A percentile compares a stretch with the other conserved stretches of the same genome.
phyloP scores from a whole-genome alignment of 2,113 vertebrate genomes.

The Chloroceryle aenea region DNA sequence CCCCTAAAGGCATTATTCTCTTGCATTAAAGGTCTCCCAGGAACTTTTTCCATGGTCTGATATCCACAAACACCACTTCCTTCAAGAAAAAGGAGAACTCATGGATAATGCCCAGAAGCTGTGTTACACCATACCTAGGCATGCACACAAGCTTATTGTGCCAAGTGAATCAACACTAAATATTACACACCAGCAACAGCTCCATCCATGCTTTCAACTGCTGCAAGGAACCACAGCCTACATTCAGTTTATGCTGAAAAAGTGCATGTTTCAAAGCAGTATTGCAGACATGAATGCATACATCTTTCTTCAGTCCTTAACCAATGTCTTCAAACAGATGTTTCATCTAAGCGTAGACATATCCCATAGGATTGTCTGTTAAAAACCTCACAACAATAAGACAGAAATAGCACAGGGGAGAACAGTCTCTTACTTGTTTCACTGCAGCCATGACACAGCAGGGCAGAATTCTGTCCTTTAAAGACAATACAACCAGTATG shows the following conservation, averaged over 20 bases:
- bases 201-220: not conserved
- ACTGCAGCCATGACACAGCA: not conserved
- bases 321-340: rapidly evolving
- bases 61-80: not conserved
- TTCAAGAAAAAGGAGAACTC: not conserved
- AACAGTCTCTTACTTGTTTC: not conserved
- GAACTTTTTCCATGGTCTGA: rapidly evolving
- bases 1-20: not conserved
- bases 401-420: not conserved
- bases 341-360: not conserved
- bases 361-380: not conserved
- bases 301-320: not conserved
- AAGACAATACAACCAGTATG: not conserved
- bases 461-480: not conserved
- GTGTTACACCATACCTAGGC: not conserved
- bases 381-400: rapidly evolving
- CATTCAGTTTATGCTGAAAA: not conserved
- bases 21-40: not conserved
- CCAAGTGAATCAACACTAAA: not conserved
- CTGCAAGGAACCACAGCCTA: not conserved
- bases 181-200: not conserved
- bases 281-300: rapidly evolving
- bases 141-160: not conserved
- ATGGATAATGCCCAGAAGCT: rapidly evolving
- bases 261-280: rapidly evolving